Percentiles rank a stretch among this genome's conserved stretches.
Conservation (phyloP, 2,113 vertebrate species). For the Podilymbus podiceps region DNA sequence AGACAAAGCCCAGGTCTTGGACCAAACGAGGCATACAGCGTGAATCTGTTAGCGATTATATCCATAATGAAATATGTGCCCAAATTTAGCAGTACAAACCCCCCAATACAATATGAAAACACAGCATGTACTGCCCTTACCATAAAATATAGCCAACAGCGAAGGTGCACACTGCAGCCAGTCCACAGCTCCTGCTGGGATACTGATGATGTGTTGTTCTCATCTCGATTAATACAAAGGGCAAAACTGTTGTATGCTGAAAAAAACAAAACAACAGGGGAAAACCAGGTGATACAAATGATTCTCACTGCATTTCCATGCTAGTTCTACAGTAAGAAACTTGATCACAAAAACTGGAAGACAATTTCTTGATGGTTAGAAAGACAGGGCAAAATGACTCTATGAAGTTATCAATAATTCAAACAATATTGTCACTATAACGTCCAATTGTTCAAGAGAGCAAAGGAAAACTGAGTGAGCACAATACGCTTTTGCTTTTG, state of each 20-base stretch:
- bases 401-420: background rate
- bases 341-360: background rate
- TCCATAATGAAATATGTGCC: conserved; percentile 72
- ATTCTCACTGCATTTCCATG: background rate
- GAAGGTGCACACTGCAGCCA: conserved; percentile 87
- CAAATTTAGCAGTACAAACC: conserved; percentile 71
- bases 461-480: background rate
- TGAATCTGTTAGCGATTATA: conserved; percentile 77
- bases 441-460: rapidly evolving
- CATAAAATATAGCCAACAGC: conserved; percentile 93
- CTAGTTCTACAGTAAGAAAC: background rate
- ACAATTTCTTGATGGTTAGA: background rate
- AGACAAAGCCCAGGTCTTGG: conserved; percentile 79
- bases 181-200: conserved; percentile 88
- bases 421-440: background rate
- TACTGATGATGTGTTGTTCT: conserved; percentile 93
- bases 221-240: conserved; percentile 99
- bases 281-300: conserved; percentile 57
- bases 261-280: conserved; percentile 33
- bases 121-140: conserved; percentile 77
- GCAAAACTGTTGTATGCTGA: conserved; percentile 96
- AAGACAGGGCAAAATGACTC: background rate
- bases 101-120: conserved; percentile 59
- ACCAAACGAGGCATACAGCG: conserved; percentile 65
- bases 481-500: background rate